phyloP scores from a whole-genome alignment of 2,888 invertebrate species.

The Spisula solida region DNA sequence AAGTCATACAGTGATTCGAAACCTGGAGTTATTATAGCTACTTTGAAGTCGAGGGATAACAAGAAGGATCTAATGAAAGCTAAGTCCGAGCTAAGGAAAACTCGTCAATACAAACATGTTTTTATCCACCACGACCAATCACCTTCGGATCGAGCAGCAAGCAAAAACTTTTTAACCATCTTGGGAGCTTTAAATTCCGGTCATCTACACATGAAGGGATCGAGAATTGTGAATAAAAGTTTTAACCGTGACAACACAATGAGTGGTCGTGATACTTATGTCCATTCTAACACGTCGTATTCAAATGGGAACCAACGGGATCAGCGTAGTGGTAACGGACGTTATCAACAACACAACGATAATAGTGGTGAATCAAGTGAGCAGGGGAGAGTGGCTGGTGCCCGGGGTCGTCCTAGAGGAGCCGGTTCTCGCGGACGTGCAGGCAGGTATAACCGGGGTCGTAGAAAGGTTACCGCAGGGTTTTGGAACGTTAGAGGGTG shows the following conservation, averaged over 20 bases:
- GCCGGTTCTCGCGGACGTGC: not conserved
- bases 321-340: no score
- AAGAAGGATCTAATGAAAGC: not conserved
- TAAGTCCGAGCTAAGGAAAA: not conserved
- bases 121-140: not conserved
- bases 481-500: slow-evolving; percentile 42
- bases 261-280: no score
- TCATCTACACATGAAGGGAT: not conserved
- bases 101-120: not conserved
- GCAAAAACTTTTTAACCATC: slow-evolving; percentile 1
- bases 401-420: not conserved
- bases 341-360: no score
- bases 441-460: not conserved
- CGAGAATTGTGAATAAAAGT: not conserved
- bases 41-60: not conserved
- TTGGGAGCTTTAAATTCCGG: not conserved
- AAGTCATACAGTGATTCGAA: not conserved
- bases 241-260: not conserved
- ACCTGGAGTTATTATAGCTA: not conserved
- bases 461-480: not conserved
- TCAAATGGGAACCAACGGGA: no score
- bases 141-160: not conserved
- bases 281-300: no score
- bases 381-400: not conserved
- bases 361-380: no score